Evolutionary conservation across 2,113 vertebrate species (phyloP).

Genomic region (Mystacornis crossleyi): DNA sequence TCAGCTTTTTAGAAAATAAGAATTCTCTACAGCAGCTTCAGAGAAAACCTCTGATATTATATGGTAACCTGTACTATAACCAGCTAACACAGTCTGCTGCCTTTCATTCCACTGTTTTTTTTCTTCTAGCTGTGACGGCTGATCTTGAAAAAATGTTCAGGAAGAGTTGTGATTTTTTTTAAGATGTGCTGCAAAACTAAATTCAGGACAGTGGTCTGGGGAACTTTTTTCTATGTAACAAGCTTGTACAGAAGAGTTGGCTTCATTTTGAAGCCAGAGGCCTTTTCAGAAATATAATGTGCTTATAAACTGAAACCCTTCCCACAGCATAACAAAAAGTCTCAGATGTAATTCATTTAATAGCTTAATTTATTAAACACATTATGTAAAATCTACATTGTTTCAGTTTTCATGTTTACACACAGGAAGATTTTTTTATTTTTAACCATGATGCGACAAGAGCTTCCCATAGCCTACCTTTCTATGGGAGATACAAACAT

Average conservation of each 20-base stretch:
- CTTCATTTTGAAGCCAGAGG: background rate
- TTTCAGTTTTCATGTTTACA: slow-evolving; percentile 76
- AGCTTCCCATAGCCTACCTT: slow-evolving; percentile 52
- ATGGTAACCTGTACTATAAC: rapidly evolving
- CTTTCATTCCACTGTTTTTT: background rate
- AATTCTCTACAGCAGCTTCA: background rate
- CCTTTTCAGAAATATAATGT: background rate
- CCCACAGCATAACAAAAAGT: slow-evolving; percentile 48
- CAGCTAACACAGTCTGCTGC: background rate
- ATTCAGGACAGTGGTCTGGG: background rate
- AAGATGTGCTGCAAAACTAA: background rate
- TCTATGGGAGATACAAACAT: slow-evolving; percentile 58
- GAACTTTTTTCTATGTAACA: background rate
- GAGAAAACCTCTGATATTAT: background rate
- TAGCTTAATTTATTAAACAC: slow-evolving; percentile 80
- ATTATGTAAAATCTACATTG: slow-evolving; percentile 78
- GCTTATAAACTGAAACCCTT: background rate
- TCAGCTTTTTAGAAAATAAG: background rate
- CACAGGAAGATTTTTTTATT: slow-evolving; percentile 38
- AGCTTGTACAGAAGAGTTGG: background rate
- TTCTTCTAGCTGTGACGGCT: background rate
- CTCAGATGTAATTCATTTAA: slow-evolving; percentile 62
- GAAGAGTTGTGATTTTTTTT: background rate
- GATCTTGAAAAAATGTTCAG: background rate
- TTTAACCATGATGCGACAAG: slow-evolving; percentile 57